Conservation (phyloP, 2,888 invertebrate species). For the Patella pellucida region DNA sequence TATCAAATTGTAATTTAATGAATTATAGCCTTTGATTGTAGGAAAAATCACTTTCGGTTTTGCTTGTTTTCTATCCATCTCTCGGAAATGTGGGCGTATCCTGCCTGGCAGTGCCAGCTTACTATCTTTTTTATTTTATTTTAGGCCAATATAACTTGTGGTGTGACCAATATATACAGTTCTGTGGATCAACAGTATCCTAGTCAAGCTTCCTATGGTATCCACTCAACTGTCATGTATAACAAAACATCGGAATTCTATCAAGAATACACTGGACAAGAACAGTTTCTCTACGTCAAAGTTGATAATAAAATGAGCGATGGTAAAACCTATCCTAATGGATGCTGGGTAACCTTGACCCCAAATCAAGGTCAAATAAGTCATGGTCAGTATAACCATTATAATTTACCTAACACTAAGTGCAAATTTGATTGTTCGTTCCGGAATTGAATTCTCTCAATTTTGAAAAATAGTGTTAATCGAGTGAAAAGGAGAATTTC, state of each 20-base stretch:
- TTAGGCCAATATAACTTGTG: constrained; percentile 49
- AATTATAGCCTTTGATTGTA: no score
- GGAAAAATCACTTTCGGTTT: no score
- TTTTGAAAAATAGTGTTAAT: no score
- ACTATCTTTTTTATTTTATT: constrained; percentile 20
- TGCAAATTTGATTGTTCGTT: no score
- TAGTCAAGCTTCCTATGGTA: constrained; percentile 31
- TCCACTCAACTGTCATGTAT: constrained; percentile 15
- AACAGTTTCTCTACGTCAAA: constrained; percentile 36
- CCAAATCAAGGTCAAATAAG: constrained; percentile 38
- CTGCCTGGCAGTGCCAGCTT: no score
- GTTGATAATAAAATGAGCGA: constrained; percentile 20
- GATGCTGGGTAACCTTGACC: constrained; percentile 43
- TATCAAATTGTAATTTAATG: no score
- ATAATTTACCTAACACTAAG: no score
- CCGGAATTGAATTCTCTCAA: no score
- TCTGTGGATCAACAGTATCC: constrained; percentile 46
- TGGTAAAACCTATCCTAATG: constrained; percentile 35
- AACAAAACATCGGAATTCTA: constrained; percentile 23
- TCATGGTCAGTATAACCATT: constrained; percentile 29
- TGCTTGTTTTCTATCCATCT: no score
- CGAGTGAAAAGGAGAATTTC: no score
- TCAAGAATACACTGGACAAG: background rate
- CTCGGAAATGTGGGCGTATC: no score
- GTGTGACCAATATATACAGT: constrained; percentile 43